Percentiles rank a stretch among this genome's conserved stretches.
Evolutionary conservation across 2,797 vertebrate genomes (phyloP).

Genomic region (Microchirus variegatus): DNA sequence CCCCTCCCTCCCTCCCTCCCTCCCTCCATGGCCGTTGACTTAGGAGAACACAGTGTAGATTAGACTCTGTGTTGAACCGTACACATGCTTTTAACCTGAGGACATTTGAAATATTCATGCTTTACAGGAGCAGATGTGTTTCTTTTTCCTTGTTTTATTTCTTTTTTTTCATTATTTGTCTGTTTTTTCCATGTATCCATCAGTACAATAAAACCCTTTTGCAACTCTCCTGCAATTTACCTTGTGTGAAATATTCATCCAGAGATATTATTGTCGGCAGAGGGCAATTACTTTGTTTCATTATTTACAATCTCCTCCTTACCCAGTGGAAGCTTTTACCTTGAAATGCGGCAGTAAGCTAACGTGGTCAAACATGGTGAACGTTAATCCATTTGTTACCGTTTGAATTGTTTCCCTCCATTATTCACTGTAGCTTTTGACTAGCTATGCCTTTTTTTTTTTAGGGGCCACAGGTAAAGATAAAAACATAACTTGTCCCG

Average conservation of each 20-base stretch:
- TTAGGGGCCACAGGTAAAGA: no score
- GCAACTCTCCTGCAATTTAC: slow-evolving; percentile 74
- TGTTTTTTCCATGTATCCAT: slow-evolving; percentile 70
- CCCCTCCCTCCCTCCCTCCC: slow-evolving; percentile 29
- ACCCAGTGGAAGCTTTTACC: slow-evolving; percentile 75
- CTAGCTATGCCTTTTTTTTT: no score
- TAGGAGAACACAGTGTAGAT: slow-evolving; percentile 3
- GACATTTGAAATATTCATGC: slow-evolving; percentile 82
- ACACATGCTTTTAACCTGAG: slow-evolving; percentile 70
- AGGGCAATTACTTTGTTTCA: slow-evolving; percentile 83
- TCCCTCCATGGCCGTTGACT: slow-evolving; percentile 11
- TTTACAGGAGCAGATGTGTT: slow-evolving; percentile 59
- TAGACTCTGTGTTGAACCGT: slow-evolving; percentile 23
- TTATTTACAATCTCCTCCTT: slow-evolving; percentile 79
- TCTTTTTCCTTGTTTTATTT: slow-evolving; percentile 68
- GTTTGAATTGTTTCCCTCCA: slow-evolving; percentile 70
- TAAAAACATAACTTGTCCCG: no score
- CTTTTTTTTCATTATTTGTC: slow-evolving; percentile 63
- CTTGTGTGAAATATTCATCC: slow-evolving; percentile 84
- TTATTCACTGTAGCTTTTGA: slow-evolving; percentile 22
- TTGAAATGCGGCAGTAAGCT: slow-evolving; percentile 51
- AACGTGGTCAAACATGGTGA: slow-evolving; percentile 65
- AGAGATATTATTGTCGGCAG: slow-evolving; percentile 81
- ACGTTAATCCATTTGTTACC: slow-evolving; percentile 69
- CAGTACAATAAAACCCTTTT: slow-evolving; percentile 83